A percentile compares a stretch with the other conserved stretches of the same genome.
Evolutionary conservation across 2,888 invertebrate species (phyloP).

Genomic region (Timema cristinae): DNA sequence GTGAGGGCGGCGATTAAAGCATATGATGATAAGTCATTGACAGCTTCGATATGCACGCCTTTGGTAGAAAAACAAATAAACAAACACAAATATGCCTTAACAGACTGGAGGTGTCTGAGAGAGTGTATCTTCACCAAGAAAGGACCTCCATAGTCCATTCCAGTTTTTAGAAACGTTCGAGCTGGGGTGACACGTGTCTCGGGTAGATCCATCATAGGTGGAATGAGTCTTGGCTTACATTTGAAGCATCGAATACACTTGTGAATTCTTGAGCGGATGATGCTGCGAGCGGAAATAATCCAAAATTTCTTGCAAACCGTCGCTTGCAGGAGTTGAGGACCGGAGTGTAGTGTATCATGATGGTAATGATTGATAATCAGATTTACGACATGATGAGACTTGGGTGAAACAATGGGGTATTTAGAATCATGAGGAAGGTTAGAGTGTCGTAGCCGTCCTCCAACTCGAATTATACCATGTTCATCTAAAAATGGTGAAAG

Average conservation of each 20-base stretch:
- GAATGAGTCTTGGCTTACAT: background rate
- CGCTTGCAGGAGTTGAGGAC: background rate
- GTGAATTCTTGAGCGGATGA: background rate
- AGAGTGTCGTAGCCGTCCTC: background rate
- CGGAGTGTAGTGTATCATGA: background rate
- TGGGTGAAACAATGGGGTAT: background rate
- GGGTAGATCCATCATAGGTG: background rate
- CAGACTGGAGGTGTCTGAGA: background rate
- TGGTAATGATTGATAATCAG: background rate
- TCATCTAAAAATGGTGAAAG: background rate
- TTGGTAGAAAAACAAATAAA: background rate
- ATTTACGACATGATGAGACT: background rate
- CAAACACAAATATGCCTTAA: background rate
- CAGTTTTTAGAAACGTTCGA: background rate
- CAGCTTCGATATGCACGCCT: background rate
- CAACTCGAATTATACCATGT: background rate
- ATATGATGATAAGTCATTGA: background rate
- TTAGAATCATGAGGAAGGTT: background rate
- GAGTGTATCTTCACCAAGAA: background rate
- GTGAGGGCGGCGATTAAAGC: background rate
- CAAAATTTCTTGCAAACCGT: background rate
- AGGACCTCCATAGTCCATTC: background rate
- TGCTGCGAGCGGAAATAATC: background rate
- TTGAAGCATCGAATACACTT: background rate
- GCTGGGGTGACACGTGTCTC: background rate